Evolutionary conservation across 2,797 vertebrate genomes (phyloP).

Genomic region (Platalea minor): DNA sequence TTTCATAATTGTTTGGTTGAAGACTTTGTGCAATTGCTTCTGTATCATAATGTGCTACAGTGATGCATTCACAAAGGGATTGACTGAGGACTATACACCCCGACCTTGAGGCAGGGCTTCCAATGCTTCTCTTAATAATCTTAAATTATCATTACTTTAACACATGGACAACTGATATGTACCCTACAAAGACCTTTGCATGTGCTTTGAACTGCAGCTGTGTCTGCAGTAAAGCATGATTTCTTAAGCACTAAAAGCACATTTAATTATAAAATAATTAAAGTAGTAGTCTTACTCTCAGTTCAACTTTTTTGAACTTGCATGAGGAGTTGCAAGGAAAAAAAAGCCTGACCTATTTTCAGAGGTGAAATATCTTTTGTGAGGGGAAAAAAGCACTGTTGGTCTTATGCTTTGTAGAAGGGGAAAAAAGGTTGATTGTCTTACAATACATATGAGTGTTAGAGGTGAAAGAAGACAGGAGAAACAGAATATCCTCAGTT

Average conservation of each 20-base stretch:
- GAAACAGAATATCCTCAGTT: not conserved
- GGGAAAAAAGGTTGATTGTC: not conserved
- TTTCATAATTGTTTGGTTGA: not conserved
- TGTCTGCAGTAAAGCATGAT: not conserved
- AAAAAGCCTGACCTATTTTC: not conserved
- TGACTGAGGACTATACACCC: not conserved
- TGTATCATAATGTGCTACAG: not conserved
- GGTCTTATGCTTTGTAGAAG: not conserved
- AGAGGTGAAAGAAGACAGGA: not conserved
- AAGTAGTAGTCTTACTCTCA: not conserved
- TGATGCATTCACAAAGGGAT: not conserved
- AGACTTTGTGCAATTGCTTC: not conserved
- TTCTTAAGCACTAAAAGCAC: not conserved
- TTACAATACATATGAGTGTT: not conserved
- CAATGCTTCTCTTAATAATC: not conserved
- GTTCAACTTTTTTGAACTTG: not conserved
- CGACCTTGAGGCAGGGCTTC: not conserved
- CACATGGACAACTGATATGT: too few species aligned
- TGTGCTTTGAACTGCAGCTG: not conserved
- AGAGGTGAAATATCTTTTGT: not conserved
- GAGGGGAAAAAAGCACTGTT: not conserved
- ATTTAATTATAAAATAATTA: not conserved
- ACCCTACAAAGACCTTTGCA: not conserved
- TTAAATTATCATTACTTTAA: not conserved
- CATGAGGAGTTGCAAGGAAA: not conserved